These are phyloP conservation scores for Merops nubicus DNA, from an alignment of 2,113 vertebrate species.

Conservation along the genomic window DNA sequence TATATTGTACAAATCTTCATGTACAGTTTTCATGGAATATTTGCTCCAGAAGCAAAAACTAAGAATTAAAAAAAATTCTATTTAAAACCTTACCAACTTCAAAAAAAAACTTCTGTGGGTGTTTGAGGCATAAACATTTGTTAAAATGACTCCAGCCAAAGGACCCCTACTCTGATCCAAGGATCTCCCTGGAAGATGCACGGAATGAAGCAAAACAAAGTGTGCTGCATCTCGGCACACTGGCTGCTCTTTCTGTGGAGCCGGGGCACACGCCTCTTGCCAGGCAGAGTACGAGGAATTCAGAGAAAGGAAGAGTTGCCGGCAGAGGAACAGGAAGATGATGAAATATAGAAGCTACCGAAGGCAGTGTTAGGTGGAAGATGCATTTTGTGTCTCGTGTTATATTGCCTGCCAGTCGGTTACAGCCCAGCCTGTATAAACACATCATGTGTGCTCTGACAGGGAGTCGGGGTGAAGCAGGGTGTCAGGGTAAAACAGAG, in stretches of 20 bases:
- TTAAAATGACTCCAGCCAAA: background rate
- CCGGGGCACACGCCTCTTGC: background rate
- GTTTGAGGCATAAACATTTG: background rate
- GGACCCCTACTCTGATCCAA: background rate
- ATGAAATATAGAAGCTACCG: slow-evolving; percentile 76
- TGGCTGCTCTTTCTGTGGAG: rapidly evolving
- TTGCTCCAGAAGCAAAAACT: background rate
- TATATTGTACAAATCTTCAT: background rate
- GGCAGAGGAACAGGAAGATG: slow-evolving; percentile 8
- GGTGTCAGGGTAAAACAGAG: slow-evolving; percentile 90
- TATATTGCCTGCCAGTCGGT: slow-evolving; percentile 77
- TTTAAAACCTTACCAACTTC: background rate
- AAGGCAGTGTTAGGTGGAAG: slow-evolving; percentile 56
- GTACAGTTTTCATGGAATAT: background rate
- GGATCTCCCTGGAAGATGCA: background rate
- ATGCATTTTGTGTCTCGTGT: slow-evolving; percentile 78
- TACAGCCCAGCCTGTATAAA: slow-evolving; percentile 80
- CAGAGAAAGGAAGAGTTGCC: background rate
- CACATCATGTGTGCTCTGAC: slow-evolving; percentile 83
- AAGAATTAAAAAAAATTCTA: too few species aligned
- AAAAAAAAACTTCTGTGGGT: background rate
- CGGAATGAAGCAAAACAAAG: background rate
- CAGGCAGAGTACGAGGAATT: background rate
- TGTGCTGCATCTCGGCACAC: background rate
- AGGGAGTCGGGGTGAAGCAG: slow-evolving; percentile 85